Conservation (phyloP, 1,140 invertebrate genomes). For the Drosophila repleta region DNA sequence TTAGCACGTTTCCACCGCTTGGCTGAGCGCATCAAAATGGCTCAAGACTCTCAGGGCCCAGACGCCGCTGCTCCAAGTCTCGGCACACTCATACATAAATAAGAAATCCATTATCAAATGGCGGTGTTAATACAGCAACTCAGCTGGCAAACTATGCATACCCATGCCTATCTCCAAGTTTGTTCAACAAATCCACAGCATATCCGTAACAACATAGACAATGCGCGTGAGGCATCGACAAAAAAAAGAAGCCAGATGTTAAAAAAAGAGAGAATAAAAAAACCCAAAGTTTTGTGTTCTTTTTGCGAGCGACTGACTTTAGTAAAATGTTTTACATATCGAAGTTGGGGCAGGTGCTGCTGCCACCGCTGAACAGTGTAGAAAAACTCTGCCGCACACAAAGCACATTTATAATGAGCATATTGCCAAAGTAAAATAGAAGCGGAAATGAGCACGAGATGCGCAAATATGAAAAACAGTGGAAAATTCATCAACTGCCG, state of each 20-base stretch:
- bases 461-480: slow-evolving; percentile 11
- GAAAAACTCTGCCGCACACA: slow-evolving; percentile 25
- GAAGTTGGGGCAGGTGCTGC: slow-evolving; percentile 5
- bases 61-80: slow-evolving; percentile 1
- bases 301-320: slow-evolving; percentile 62
- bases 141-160: slow-evolving; percentile 42
- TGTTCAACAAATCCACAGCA: slow-evolving; percentile 37
- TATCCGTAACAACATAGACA: slow-evolving; percentile 43
- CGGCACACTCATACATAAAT: slow-evolving; percentile 65
- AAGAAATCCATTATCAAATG: slow-evolving; percentile 76
- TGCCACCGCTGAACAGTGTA: background rate
- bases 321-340: slow-evolving; percentile 32
- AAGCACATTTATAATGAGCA: slow-evolving; percentile 77
- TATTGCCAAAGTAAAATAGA: slow-evolving; percentile 56
- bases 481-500: background rate
- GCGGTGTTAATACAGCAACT: slow-evolving; percentile 56
- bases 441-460: slow-evolving; percentile 50
- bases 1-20: slow-evolving; percentile 73
- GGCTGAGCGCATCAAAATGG: slow-evolving; percentile 60
- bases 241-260: slow-evolving; percentile 10
- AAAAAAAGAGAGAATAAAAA: slow-evolving; percentile 2
- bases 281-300: slow-evolving; percentile 53
- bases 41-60: background rate
- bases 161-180: slow-evolving; percentile 18
- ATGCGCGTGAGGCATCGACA: slow-evolving; percentile 33